These are phyloP conservation scores for Megaleporinus macrocephalus DNA, from an alignment of 2,113 vertebrate genomes.

Conservation along the genomic window DNA sequence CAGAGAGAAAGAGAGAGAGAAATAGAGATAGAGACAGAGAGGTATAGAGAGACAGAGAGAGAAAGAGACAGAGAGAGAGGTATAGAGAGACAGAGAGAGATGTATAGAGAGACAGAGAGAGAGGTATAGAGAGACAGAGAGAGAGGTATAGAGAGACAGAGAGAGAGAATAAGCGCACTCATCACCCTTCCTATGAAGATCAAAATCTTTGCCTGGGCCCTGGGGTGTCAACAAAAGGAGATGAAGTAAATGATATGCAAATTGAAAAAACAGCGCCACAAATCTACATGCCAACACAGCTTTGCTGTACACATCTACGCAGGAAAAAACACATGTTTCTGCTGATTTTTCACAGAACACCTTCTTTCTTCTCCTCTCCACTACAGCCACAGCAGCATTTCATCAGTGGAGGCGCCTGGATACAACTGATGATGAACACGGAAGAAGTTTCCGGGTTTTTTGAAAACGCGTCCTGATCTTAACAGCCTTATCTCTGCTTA, in stretches of 20 bases:
- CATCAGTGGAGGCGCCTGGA: slow-evolving; percentile 8
- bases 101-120: no score
- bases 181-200: slow-evolving; percentile 81
- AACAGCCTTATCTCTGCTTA: slow-evolving; percentile 41
- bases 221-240: slow-evolving; percentile 82
- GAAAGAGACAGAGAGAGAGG: no score
- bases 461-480: slow-evolving; percentile 3
- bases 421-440: neutral
- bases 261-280: slow-evolving; percentile 70
- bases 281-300: slow-evolving; percentile 72
- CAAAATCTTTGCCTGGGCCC: slow-evolving; percentile 78
- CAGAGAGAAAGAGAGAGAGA: no score
- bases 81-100: no score
- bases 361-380: neutral
- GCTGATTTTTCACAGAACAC: slow-evolving; percentile 18
- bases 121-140: no score
- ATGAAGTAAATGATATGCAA: slow-evolving; percentile 85
- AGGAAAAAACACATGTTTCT: slow-evolving; percentile 33
- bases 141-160: neutral
- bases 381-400: neutral
- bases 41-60: no score
- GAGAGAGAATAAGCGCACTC: slow-evolving; percentile 53
- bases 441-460: slow-evolving; percentile 1
- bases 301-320: slow-evolving; percentile 73
- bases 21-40: no score